Base-by-base conservation (phyloP, 1,140 invertebrate genomes). In the Zelostemma sp. region DNA sequence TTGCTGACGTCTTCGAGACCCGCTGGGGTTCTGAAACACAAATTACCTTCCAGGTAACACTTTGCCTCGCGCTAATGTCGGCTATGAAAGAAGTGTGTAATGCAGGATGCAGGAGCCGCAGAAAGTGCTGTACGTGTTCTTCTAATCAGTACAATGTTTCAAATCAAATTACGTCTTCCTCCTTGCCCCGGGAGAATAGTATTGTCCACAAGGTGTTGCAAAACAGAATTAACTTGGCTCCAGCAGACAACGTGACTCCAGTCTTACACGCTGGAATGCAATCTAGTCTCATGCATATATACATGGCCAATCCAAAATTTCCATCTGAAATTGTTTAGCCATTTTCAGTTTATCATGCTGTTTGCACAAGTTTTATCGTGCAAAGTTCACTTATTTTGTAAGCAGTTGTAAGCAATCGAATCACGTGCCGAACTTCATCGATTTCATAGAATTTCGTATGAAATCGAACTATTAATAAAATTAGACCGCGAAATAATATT, bases 1-100 rank as follows among this genome's bases (percentile, higher is more conserved):
- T 88, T 91, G 1, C 90, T 91, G 1, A 90, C 90, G 73, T 93
- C 90, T 72, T 92, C 90, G 45, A 92, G 80, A 18, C 89, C 90
- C 19, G 76, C 65, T 0, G 91, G 90, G 53, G 80, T 86, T 73
- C 84, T 92, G 78, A 50, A 79, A 77, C 49, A 68, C 40, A 61
- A 72, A 8, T 48, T 16, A 43, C 3, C 6, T 17, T 43, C 11
- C 17, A 43, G 2, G 11, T 6, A 6, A 17, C 40, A 43, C 16
- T 40, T 40, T 12, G 11, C 9, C 11, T 12, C 35, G 14, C 3
- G 14, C 5, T 40, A 5, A 40, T 6, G 1, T 40, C 14, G 63
- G 45, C 58, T 46, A 33, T 31, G 53, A 53, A 17, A 33, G 3
- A 49, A 31, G 35, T n/a, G n/a, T n/a, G n/a, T n/a, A n/a, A n/a